A percentile compares a stretch with the other conserved stretches of the same genome.
phyloP scores from a whole-genome alignment of 2,113 vertebrate species.

The Bubo scandiacus region DNA sequence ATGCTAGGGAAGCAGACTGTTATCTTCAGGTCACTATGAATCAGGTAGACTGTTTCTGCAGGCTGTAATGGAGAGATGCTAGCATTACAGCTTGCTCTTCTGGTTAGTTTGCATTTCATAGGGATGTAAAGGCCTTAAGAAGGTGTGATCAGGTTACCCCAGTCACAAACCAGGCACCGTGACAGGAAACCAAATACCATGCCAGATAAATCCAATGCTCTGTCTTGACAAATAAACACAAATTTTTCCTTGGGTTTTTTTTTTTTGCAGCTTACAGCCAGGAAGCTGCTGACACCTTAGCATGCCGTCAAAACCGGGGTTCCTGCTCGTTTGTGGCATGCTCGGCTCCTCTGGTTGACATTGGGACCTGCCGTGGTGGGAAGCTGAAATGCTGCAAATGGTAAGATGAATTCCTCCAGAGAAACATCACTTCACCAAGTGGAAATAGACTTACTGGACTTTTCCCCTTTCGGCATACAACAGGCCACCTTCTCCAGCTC shows the following conservation, averaged over 20 bases:
- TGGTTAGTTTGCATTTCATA: neutral
- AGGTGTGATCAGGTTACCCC: neutral
- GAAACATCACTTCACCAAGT: neutral
- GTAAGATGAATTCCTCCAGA: neutral
- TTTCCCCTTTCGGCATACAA: neutral
- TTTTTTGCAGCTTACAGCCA: conserved; percentile 28
- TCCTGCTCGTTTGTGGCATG: neutral
- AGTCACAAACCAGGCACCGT: neutral
- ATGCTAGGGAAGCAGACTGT: neutral
- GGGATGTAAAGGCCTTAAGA: neutral
- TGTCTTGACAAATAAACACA: neutral
- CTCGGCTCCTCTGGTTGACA: neutral
- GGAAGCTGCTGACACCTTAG: neutral
- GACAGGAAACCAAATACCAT: neutral
- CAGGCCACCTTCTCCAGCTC: neutral
- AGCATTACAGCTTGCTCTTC: neutral
- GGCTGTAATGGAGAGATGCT: neutral
- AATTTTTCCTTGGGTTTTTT: neutral
- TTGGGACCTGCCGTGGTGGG: conserved; percentile 13
- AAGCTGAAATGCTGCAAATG: conserved; percentile 61
- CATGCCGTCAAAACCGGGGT: conserved; percentile 6
- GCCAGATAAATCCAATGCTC: neutral
- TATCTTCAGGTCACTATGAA: neutral
- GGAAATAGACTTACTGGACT: accelerated
- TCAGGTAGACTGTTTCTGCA: neutral